A percentile compares a stretch with the other conserved stretches of the same genome.
Conservation (phyloP, 2,113 vertebrate genomes). For the Okapia johnstoni region DNA sequence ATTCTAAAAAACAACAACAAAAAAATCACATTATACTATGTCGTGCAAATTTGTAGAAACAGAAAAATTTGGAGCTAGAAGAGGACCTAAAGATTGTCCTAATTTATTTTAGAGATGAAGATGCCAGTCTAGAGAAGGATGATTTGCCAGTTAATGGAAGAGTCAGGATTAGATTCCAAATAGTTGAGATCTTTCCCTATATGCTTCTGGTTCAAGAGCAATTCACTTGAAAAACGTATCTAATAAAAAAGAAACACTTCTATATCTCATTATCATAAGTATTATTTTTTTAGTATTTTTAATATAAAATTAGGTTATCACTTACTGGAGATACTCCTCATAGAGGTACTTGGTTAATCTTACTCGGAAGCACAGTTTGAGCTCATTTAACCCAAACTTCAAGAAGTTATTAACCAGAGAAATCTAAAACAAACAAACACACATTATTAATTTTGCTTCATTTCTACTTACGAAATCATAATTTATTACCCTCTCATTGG, state of each 20-base stretch:
- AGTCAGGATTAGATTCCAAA: background rate
- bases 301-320: conserved; percentile 63
- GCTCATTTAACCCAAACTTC: conserved; percentile 94
- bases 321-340: conserved; percentile 97
- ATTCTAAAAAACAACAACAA: background rate
- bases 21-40: background rate
- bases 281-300: conserved; percentile 3
- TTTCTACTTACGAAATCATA: conserved; percentile 19
- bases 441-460: conserved; percentile 13
- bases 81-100: background rate
- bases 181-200: background rate
- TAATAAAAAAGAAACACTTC: background rate
- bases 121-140: background rate
- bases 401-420: conserved; percentile 97
- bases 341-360: conserved; percentile 94
- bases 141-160: background rate
- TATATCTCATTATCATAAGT: background rate
- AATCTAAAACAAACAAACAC: conserved; percentile 84
- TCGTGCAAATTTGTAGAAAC: background rate
- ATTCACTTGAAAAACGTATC: conserved; percentile 4
- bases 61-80: background rate
- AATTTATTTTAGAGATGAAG: background rate
- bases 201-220: background rate
- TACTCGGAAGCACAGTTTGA: conserved; percentile 94
- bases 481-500: conserved; percentile 28